These are phyloP conservation scores for Ceramica pisi DNA, from an alignment of 2,888 invertebrate species.

Conservation along the genomic window DNA sequence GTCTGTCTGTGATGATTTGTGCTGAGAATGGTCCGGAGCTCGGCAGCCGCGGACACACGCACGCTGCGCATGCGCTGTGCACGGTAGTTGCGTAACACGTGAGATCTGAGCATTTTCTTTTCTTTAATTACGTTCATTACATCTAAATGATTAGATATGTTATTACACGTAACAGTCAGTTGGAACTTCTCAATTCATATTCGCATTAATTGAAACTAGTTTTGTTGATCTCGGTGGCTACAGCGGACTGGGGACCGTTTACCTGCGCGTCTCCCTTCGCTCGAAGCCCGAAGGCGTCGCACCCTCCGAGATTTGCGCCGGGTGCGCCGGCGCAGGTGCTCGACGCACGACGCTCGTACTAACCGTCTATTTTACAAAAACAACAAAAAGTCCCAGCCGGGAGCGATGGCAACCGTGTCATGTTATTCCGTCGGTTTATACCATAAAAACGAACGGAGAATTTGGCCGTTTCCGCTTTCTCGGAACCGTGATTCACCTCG, in stretches of 20 bases:
- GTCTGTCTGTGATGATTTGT: slow-evolving; percentile 78
- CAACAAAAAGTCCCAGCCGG: slow-evolving; percentile 71
- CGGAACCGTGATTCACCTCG: slow-evolving; percentile 88
- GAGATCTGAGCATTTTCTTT: slow-evolving; percentile 66
- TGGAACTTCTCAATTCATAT: slow-evolving; percentile 37
- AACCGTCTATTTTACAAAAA: slow-evolving; percentile 83
- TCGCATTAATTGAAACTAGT: slow-evolving; percentile 72
- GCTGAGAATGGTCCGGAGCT: slow-evolving; percentile 72
- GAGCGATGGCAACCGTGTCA: slow-evolving; percentile 75
- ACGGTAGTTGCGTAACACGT: slow-evolving; percentile 71
- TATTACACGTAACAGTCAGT: slow-evolving; percentile 46
- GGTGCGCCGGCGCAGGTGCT: slow-evolving; percentile 87
- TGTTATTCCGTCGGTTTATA: slow-evolving; percentile 79
- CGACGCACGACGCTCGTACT: slow-evolving; percentile 80
- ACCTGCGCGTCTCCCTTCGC: slow-evolving; percentile 82
- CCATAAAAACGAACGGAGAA: slow-evolving; percentile 85
- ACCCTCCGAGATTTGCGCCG: slow-evolving; percentile 88
- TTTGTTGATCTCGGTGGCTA: slow-evolving; percentile 70
- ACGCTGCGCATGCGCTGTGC: slow-evolving; percentile 68
- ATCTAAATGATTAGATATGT: slow-evolving; percentile 60
- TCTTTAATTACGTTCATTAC: slow-evolving; percentile 72
- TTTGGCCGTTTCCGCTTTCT: slow-evolving; percentile 89
- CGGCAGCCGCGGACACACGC: slow-evolving; percentile 66
- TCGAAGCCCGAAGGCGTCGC: slow-evolving; percentile 71
- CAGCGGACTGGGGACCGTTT: slow-evolving; percentile 79